Conservation (phyloP, 2,888 invertebrate genomes). For the Epiperipatus broadwayi region DNA sequence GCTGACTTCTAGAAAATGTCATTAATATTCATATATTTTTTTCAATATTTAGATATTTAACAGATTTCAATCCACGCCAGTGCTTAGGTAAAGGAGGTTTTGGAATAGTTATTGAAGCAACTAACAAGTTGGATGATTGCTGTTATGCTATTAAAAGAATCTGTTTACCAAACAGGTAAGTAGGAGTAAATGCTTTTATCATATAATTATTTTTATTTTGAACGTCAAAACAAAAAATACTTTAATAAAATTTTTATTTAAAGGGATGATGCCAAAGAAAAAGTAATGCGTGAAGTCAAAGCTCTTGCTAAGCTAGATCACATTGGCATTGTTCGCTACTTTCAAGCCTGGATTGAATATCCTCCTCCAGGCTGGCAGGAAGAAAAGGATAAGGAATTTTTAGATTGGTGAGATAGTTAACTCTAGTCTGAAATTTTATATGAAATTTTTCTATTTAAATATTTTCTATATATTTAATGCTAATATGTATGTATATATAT, state of each 20-base stretch:
- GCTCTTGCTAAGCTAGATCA: conserved; percentile 87
- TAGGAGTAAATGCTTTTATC: conserved; percentile 8
- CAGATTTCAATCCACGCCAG: conserved; percentile 60
- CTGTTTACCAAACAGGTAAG: conserved; percentile 45
- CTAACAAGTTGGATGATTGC: conserved; percentile 79
- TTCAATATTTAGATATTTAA: conserved; percentile 57
- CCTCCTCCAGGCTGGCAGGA: conserved; percentile 78
- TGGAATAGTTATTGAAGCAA: conserved; percentile 85
- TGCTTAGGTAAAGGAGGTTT: conserved; percentile 80
- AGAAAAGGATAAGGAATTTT: conserved; percentile 46
- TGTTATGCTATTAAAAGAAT: conserved; percentile 89
- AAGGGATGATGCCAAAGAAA: conserved; percentile 57
- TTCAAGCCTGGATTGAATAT: conserved; percentile 82
- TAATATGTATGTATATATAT: not conserved
- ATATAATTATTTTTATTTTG: conserved; percentile 6
- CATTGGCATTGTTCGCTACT: conserved; percentile 82
- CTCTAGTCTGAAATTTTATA: conserved; percentile 8
- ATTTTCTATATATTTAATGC: no score
- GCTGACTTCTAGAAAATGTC: no score
- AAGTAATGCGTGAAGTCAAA: conserved; percentile 81
- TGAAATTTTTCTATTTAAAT: no score
- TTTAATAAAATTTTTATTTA: conserved; percentile 5
- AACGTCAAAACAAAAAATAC: conserved; percentile 7
- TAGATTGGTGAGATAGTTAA: conserved; percentile 26
- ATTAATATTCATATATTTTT: no score